Evolutionary conservation across 2,113 vertebrate species (phyloP).

Genomic region (Pterocles gutturalis): DNA sequence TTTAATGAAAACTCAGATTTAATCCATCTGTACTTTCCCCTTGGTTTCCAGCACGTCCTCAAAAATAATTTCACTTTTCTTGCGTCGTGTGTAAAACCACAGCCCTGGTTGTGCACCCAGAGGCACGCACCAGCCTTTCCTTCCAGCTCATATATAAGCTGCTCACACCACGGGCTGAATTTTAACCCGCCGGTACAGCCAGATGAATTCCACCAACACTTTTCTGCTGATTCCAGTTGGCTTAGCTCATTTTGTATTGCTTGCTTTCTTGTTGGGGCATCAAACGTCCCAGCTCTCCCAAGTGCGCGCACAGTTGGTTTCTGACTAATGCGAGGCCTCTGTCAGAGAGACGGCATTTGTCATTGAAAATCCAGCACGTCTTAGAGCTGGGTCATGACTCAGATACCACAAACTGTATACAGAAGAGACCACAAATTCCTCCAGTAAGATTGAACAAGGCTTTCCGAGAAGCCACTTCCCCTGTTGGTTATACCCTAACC

Average conservation of each 20-base stretch:
- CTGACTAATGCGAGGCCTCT: neutral
- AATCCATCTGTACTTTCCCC: slow-evolving; percentile 34
- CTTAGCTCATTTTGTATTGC: slow-evolving; percentile 48
- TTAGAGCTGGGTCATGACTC: slow-evolving; percentile 42
- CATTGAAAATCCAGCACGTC: slow-evolving; percentile 31
- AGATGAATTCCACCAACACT: neutral
- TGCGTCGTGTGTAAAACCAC: neutral
- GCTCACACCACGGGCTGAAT: neutral
- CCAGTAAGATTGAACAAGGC: slow-evolving; percentile 24
- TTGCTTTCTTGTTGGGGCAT: slow-evolving; percentile 30
- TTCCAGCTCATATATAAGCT: neutral
- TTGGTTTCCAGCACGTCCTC: slow-evolving; percentile 20
- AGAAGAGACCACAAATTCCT: slow-evolving; percentile 65
- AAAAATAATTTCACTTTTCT: neutral
- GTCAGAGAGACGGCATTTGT: neutral
- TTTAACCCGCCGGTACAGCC: neutral
- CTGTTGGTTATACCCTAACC: neutral
- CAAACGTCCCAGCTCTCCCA: neutral
- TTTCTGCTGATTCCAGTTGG: slow-evolving; percentile 11
- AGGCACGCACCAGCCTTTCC: neutral
- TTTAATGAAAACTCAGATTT: slow-evolving; percentile 64
- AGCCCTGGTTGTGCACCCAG: neutral
- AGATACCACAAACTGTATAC: slow-evolving; percentile 65
- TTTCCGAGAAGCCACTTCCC: slow-evolving; percentile 64
- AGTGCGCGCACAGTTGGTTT: neutral